Percentiles rank a stretch among this genome's conserved stretches.
Evolutionary conservation across 1,140 invertebrate species (phyloP).

Genomic region (Leptonema lineaticorne): DNA sequence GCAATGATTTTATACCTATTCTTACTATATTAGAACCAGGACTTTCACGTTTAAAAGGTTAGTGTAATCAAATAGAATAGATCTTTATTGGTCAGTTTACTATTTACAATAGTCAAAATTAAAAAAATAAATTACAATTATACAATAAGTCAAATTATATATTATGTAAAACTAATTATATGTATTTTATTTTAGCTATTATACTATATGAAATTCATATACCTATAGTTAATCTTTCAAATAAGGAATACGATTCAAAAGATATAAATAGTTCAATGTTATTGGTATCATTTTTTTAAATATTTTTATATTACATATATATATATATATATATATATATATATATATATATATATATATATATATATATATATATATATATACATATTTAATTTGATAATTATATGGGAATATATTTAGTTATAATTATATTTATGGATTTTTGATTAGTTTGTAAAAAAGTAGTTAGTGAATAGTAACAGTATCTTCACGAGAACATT

Average conservation of each 20-base stretch:
- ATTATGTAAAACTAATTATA: background rate
- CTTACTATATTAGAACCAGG: conserved; percentile 71
- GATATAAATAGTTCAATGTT: conserved; percentile 57
- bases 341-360: too few species aligned
- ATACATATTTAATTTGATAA: too few species aligned
- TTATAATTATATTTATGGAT: too few species aligned
- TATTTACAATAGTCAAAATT: background rate
- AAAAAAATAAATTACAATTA: background rate
- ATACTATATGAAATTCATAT: conserved; percentile 74
- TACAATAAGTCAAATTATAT: background rate
- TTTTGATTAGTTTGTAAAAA: too few species aligned
- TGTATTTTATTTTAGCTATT: conserved; percentile 57
- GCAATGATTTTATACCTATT: conserved; percentile 64
- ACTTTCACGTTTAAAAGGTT: conserved; percentile 71
- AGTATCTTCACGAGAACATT: too few species aligned
- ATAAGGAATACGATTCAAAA: conserved; percentile 59
- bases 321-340: too few species aligned
- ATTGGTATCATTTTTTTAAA: conserved; percentile 46
- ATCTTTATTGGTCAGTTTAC: background rate
- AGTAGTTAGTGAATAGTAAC: too few species aligned
- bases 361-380: too few species aligned
- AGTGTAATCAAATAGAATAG: background rate
- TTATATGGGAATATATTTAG: too few species aligned
- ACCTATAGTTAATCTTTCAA: conserved; percentile 64
- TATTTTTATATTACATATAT: too few species aligned